Conservation (phyloP, 2,888 invertebrate genomes). For the Pammene aurita region DNA sequence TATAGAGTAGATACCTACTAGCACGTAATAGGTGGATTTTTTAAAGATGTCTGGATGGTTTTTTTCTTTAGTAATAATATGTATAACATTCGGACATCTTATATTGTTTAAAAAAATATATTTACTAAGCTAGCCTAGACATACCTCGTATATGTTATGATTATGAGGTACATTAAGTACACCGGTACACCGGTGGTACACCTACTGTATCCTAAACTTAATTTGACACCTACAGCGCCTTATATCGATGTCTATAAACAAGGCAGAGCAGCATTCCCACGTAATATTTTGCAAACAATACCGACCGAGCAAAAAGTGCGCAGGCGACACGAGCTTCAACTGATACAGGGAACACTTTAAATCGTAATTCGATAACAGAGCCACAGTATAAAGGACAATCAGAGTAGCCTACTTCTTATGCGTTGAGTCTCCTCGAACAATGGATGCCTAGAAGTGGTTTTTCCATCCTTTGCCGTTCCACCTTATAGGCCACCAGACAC, state of each 20-base stretch:
- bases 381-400: slow-evolving; percentile 11
- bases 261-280: slow-evolving; percentile 30
- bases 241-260: slow-evolving; percentile 16
- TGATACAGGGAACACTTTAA: slow-evolving; percentile 70
- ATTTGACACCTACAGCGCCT: slow-evolving; percentile 21
- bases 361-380: slow-evolving; percentile 78
- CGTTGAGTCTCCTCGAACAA: neutral
- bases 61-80: too few relatives aligned
- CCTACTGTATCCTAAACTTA: neutral
- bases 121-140: too few relatives aligned
- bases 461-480: too few relatives aligned
- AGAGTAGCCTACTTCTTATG: neutral
- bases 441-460: too few relatives aligned
- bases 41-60: too few relatives aligned
- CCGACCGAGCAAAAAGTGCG: slow-evolving; percentile 55
- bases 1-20: too few relatives aligned
- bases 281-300: slow-evolving; percentile 63
- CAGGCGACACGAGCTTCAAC: slow-evolving; percentile 68
- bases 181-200: neutral
- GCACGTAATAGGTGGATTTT: too few relatives aligned
- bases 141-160: too few relatives aligned
- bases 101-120: too few relatives aligned
- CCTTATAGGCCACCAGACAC: too few relatives aligned
- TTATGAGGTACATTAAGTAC: neutral
- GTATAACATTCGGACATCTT: too few relatives aligned